These are phyloP conservation scores for Probaryconus sp. DNA, from an alignment of 1,140 invertebrate species.

Conservation along the genomic window DNA sequence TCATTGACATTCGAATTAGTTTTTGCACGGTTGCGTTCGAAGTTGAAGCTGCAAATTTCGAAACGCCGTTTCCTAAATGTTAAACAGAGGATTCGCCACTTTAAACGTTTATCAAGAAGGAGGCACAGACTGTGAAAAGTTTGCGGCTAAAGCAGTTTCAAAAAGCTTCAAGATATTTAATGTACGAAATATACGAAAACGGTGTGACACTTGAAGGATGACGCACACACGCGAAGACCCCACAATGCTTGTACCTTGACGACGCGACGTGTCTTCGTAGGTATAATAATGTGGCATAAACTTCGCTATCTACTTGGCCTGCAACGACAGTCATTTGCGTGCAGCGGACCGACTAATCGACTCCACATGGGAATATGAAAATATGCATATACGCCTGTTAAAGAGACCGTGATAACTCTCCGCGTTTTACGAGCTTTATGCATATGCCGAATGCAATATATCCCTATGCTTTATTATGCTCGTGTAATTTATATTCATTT, in stretches of 20 bases:
- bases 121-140: conserved; percentile 4
- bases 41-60: no score
- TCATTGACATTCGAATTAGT: no score
- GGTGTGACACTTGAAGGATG: conserved; percentile 22
- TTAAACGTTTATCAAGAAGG: not conserved
- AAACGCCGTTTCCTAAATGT: not conserved
- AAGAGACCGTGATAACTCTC: conserved; percentile 19
- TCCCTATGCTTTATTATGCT: conserved; percentile 11
- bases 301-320: conserved; percentile 43
- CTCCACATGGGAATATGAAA: conserved; percentile 42
- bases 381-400: conserved; percentile 30
- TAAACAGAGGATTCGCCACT: not conserved
- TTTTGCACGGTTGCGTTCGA: no score
- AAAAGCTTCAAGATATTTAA: conserved; percentile 5
- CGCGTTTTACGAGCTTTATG: conserved; percentile 8
- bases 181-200: conserved; percentile 8
- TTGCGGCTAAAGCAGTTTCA: not conserved
- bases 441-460: conserved; percentile 16
- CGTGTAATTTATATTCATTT: conserved; percentile 1
- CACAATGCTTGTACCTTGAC: conserved; percentile 36
- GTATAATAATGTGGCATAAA: conserved; percentile 48
- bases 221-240: not conserved
- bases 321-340: conserved; percentile 47
- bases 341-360: conserved; percentile 44
- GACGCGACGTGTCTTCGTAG: conserved; percentile 37